Percentiles rank a stretch among this genome's conserved stretches.
Evolutionary conservation across 2,797 vertebrate species (phyloP).

Genomic region (Orientallactaga sibirica): DNA sequence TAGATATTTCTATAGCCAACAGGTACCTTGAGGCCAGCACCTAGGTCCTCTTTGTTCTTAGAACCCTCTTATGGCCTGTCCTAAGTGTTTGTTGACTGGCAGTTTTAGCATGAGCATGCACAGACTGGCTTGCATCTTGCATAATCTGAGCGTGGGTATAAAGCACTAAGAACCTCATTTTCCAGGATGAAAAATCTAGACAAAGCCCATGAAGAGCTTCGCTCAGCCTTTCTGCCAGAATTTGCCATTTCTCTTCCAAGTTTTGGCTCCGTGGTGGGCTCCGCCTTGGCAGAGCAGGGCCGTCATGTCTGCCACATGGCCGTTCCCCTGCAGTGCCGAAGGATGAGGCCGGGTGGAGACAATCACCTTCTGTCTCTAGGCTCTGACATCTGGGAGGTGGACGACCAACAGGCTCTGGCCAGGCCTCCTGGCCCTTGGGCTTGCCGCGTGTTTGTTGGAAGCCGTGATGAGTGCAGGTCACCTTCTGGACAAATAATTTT

Average conservation of each 20-base stretch:
- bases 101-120: background rate
- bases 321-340: slow-evolving; percentile 67
- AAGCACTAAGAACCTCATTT: slow-evolving; percentile 36
- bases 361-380: slow-evolving; percentile 82
- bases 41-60: slow-evolving; percentile 43
- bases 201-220: slow-evolving; percentile 28
- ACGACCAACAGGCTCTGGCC: slow-evolving; percentile 77
- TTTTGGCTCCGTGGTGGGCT: slow-evolving; percentile 26
- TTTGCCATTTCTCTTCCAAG: slow-evolving; percentile 75
- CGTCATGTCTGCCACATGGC: slow-evolving; percentile 82
- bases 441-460: slow-evolving; percentile 75
- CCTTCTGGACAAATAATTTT: slow-evolving; percentile 81
- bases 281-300: slow-evolving; percentile 71
- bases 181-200: slow-evolving; percentile 65
- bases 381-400: slow-evolving; percentile 85
- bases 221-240: slow-evolving; percentile 63
- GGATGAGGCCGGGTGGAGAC: slow-evolving; percentile 78
- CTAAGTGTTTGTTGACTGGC: background rate
- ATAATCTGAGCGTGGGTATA: background rate
- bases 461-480: slow-evolving; percentile 66
- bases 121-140: background rate
- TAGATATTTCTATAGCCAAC: background rate
- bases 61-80: background rate
- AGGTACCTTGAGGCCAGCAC: background rate
- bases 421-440: slow-evolving; percentile 66